These are phyloP conservation scores for Eristalis intricaria DNA, from an alignment of 2,888 invertebrate species.

Conservation along the genomic window DNA sequence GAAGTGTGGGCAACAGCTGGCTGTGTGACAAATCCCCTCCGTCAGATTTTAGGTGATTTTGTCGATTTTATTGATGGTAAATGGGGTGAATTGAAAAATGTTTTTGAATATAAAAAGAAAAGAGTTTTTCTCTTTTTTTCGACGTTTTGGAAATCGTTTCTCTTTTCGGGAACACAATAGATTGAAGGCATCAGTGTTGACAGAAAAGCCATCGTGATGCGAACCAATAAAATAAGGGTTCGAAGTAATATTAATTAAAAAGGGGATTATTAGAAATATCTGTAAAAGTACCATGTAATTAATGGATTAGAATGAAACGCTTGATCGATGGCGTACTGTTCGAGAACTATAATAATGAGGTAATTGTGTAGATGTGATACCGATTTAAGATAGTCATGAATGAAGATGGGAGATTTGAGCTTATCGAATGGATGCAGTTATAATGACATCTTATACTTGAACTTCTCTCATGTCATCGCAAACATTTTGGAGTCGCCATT, in stretches of 20 bases:
- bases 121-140: conserved; percentile 37
- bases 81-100: conserved; percentile 54
- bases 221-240: conserved; percentile 22
- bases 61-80: conserved; percentile 62
- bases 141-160: neutral
- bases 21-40: conserved; percentile 64
- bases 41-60: conserved; percentile 59
- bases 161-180: conserved; percentile 8
- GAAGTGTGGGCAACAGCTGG: conserved; percentile 58
- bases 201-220: conserved; percentile 30
- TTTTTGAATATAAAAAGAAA: conserved; percentile 54
- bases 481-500: neutral
- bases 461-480: neutral
- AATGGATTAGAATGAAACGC: conserved; percentile 67
- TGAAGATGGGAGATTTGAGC: neutral
- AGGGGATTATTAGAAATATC: conserved; percentile 68
- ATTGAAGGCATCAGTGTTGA: conserved; percentile 65
- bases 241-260: conserved; percentile 70
- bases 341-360: neutral
- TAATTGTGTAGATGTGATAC: conserved; percentile 59
- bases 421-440: neutral
- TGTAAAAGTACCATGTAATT: conserved; percentile 72
- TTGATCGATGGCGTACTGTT: conserved; percentile 43
- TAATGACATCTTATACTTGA: neutral
- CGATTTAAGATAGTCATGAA: conserved; percentile 15